Evolutionary conservation across 2,888 invertebrate species (phyloP).

Genomic region (Acleris literana): DNA sequence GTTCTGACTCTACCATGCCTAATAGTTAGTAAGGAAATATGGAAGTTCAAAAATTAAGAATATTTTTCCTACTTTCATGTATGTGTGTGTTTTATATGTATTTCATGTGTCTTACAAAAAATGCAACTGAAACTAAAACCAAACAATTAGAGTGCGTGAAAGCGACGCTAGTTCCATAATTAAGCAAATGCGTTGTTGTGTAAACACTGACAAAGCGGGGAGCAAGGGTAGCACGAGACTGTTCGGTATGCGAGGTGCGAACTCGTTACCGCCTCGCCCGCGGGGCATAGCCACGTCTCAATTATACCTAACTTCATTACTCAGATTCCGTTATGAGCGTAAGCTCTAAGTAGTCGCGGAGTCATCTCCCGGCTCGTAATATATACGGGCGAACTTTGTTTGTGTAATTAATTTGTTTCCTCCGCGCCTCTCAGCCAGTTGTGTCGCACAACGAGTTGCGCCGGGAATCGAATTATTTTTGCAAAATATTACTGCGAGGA

Average conservation of each 20-base stretch:
- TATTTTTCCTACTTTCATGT: too few relatives aligned
- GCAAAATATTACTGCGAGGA: not conserved
- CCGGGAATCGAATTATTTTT: conserved; percentile 28
- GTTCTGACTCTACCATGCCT: too few relatives aligned
- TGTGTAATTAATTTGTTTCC: conserved; percentile 62
- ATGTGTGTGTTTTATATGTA: too few relatives aligned
- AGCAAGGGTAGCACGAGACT: conserved; percentile 39
- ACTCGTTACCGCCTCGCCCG: conserved; percentile 66
- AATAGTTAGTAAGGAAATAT: too few relatives aligned
- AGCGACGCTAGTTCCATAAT: conserved; percentile 31
- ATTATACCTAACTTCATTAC: conserved; percentile 76
- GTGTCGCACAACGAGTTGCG: conserved; percentile 43
- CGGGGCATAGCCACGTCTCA: conserved; percentile 69
- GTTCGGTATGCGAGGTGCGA: conserved; percentile 68
- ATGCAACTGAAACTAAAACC: conserved; percentile 6
- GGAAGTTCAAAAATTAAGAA: not conserved
- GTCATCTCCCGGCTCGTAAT: conserved; percentile 39
- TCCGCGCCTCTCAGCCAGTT: conserved; percentile 37
- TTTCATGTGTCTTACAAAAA: too few relatives aligned
- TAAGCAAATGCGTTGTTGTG: conserved; percentile 52
- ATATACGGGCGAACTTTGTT: conserved; percentile 47
- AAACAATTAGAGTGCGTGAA: conserved; percentile 6
- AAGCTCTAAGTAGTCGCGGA: conserved; percentile 56
- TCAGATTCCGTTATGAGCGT: conserved; percentile 61
- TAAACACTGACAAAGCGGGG: conserved; percentile 46